phyloP scores from a whole-genome alignment of 2,888 invertebrate genomes.

The Agriopis marginaria region DNA sequence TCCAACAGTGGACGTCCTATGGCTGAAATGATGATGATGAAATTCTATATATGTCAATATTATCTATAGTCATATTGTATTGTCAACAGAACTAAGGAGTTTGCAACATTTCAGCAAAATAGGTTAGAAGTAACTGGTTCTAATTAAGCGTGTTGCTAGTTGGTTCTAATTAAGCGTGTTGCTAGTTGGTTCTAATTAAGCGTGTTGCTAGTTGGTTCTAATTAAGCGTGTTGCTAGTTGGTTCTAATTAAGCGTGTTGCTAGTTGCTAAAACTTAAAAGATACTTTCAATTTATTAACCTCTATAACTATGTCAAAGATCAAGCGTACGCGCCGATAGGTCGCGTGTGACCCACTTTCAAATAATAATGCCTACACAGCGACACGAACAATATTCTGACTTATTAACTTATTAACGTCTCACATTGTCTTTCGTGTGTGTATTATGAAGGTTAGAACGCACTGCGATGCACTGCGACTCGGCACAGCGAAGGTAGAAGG shows the following conservation, averaged over 20 bases:
- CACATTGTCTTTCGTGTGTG: conserved; percentile 8
- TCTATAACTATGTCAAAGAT: conserved; percentile 42
- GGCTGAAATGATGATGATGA: too few species aligned
- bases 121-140: background rate
- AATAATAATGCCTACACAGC: conserved; percentile 33
- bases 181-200: too few species aligned
- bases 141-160: too few species aligned
- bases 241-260: too few species aligned
- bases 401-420: conserved; percentile 25
- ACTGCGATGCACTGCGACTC: background rate
- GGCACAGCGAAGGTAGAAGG: background rate
- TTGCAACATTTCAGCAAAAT: background rate
- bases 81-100: too few species aligned
- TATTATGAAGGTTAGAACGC: conserved; percentile 9
- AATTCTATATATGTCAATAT: too few species aligned
- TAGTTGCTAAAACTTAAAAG: background rate
- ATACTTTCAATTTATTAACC: conserved; percentile 27
- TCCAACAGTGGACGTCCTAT: too few species aligned
- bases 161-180: too few species aligned
- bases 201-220: too few species aligned
- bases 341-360: conserved; percentile 42
- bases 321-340: conserved; percentile 31
- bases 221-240: too few species aligned
- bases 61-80: too few species aligned
- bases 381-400: conserved; percentile 24